Base-by-base conservation (phyloP, 1,140 invertebrate species). In the Phortica variegata region DNA sequence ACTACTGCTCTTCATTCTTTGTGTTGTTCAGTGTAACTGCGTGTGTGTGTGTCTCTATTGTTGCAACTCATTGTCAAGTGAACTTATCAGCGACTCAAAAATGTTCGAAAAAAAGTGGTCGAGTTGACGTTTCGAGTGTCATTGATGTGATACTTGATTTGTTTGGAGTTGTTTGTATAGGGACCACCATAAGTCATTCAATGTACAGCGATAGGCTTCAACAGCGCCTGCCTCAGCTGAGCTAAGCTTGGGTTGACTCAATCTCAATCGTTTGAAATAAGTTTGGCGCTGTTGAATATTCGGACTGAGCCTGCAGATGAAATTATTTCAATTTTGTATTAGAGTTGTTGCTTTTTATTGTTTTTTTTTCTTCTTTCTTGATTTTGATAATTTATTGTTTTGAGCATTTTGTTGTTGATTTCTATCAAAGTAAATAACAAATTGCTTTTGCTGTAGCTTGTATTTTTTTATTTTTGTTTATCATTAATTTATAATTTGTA, bases 41-140 rank as follows among this genome's bases (percentile, higher is more conserved):
- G 15, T 32, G 18, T 19, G 26, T 41, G 23, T 17, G 12, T 45
- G 17, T 34, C 44, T 48, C 56, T 55, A 60, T 66, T 63, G 65
- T 68, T 68, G 63, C 63, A 68, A 68, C 65, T 68, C 63, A 68
- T 68, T 68, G 63, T 68, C 63, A 68, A 68, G 63, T 69, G 60
- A 68, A 68, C 63, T 68, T 68, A 68, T 68, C 61, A 54, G 51
- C 47, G n/a, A n/a, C n/a, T n/a, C n/a, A n/a, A n/a, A n/a, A n/a
- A n/a, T n/a, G n/a, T n/a, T n/a, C n/a, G 54, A 34, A 41, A 42
- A 49, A 59, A 54, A 54, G 68, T 63, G 60, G 68, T 68, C 54
- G 60, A 68, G 63, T 68, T 68, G 63, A 69, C 63, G 63, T 68
- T 68, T 68, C 54, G 54, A 68, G 63, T 58, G 60, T 47, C 63